These are phyloP conservation scores for Habroteleia sp. DNA, from an alignment of 2,888 invertebrate genomes.

Conservation along the genomic window DNA sequence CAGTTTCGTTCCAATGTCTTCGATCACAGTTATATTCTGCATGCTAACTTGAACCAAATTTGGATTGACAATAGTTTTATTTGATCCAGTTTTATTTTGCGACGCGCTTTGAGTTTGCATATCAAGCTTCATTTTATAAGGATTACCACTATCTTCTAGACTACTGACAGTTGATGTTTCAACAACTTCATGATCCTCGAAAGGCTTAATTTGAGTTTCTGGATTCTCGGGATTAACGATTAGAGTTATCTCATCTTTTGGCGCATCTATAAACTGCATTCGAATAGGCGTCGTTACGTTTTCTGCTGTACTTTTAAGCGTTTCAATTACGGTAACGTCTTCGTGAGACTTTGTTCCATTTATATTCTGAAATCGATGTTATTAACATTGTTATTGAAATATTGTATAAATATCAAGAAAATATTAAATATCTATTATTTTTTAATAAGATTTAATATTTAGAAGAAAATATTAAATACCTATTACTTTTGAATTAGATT, in stretches of 20 bases:
- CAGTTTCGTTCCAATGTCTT: slow-evolving; percentile 79
- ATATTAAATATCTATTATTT: too few relatives aligned
- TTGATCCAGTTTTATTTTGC: slow-evolving; percentile 13
- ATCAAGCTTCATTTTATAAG: slow-evolving; percentile 7
- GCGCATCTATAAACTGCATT: slow-evolving; percentile 54
- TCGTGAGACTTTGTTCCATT: slow-evolving; percentile 4
- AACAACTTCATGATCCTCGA: slow-evolving; percentile 26
- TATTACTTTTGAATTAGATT: too few relatives aligned
- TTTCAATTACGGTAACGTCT: slow-evolving; percentile 16
- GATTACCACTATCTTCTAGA: neutral
- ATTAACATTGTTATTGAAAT: too few relatives aligned
- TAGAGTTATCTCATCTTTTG: slow-evolving; percentile 43
- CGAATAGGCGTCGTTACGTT: slow-evolving; percentile 29
- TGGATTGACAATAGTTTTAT: slow-evolving; percentile 31
- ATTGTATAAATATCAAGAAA: too few relatives aligned
- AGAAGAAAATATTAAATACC: too few relatives aligned
- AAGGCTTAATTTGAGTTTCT: slow-evolving; percentile 43
- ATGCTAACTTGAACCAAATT: slow-evolving; percentile 76
- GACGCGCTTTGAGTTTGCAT: neutral
- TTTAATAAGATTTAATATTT: too few relatives aligned
- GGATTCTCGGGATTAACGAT: slow-evolving; percentile 35
- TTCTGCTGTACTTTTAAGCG: neutral
- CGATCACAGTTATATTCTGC: slow-evolving; percentile 75
- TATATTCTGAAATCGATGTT: slow-evolving; percentile 20
- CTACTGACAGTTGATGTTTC: neutral